Base-by-base conservation (phyloP, 1,140 invertebrate species). In the Riptortus pedestris region DNA sequence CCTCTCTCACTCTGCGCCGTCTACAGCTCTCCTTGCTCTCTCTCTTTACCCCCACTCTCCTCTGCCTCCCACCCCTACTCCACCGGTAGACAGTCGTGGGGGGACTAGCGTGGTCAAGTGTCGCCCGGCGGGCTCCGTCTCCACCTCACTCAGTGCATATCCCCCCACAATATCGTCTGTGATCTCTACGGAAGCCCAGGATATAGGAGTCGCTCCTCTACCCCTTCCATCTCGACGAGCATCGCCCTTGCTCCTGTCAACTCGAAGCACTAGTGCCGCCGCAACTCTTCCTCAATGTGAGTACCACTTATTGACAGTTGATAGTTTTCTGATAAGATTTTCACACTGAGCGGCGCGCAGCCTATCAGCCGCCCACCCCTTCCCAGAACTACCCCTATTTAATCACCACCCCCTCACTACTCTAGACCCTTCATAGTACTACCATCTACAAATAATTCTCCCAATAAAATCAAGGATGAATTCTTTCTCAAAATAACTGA, bases 321-420 rank as follows among this genome's bases (percentile, higher is more conserved):
- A 47, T 47, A 47, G 45, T 47, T 47, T 47, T 47, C 45, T 55
- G 51, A 55, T 55, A 55, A 55, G 51, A 14, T n/a, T 26, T 24
- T 48, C 51, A 38, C 18, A 12, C 2, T 26, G 26, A 18, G 51
- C 18, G 51, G 20, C 18, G 51, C 51, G 20, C 24, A 2, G 22
- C 22, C 18, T 55, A 24, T 24, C 24, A 55, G 24, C 24, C 24
- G 26, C 51, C 24, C 51, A 24, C 51, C 18, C 51, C 51, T 24
- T 55, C 51, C 18, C 9, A 4, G 2, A 24, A 55, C 51, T 55
- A 55, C 18, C 51, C 51, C 51, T 55, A 24, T 47, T n/a, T n/a
- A n/a, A n/a, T n/a, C n/a, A n/a, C n/a, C n/a, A n/a, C n/a, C n/a
- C n/a, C n/a, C n/a, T n/a, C n/a, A n/a, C n/a, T n/a, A n/a, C n/a